These are phyloP conservation scores for Anolis carolinensis DNA, from an alignment of 2,113 vertebrate genomes.

Conservation along the genomic window DNA sequence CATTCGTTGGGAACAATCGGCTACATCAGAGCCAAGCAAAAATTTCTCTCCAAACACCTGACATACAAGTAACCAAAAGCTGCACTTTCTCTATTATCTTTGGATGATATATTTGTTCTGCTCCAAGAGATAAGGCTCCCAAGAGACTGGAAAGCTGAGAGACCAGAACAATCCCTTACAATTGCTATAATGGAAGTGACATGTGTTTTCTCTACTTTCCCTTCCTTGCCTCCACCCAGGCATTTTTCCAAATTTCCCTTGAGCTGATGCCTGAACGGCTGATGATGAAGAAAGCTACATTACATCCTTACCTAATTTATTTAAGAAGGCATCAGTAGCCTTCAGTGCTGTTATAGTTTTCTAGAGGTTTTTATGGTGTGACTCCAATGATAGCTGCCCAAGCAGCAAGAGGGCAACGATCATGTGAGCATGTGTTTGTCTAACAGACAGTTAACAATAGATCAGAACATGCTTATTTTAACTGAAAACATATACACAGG, in stretches of 20 bases:
- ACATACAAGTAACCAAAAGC: slow-evolving; percentile 22
- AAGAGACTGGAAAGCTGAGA: slow-evolving; percentile 4
- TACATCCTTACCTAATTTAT: slow-evolving; percentile 59
- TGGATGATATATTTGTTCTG: not conserved
- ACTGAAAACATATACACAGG: slow-evolving; percentile 37
- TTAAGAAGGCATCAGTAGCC: slow-evolving; percentile 41
- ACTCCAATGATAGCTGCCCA: slow-evolving; percentile 48
- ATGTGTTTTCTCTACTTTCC: not conserved
- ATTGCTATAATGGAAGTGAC: not conserved
- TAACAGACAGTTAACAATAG: slow-evolving; percentile 41
- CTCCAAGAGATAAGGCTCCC: not conserved
- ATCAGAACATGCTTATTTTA: slow-evolving; percentile 49
- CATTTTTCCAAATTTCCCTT: slow-evolving; percentile 11
- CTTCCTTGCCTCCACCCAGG: not conserved
- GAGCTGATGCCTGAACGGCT: slow-evolving; percentile 30
- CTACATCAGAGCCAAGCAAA: not conserved
- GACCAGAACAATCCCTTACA: not conserved
- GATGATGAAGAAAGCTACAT: slow-evolving; percentile 31
- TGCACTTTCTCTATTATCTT: not conserved
- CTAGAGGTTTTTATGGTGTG: slow-evolving; percentile 31
- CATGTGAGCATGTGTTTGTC: slow-evolving; percentile 34
- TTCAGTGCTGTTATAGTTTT: slow-evolving; percentile 46
- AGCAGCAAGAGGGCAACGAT: slow-evolving; percentile 30
- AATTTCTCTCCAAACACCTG: slow-evolving; percentile 1
- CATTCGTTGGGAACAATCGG: slow-evolving; percentile 10